Conservation (phyloP, 2,797 vertebrate genomes). For the Acipenser transmontanus region DNA sequence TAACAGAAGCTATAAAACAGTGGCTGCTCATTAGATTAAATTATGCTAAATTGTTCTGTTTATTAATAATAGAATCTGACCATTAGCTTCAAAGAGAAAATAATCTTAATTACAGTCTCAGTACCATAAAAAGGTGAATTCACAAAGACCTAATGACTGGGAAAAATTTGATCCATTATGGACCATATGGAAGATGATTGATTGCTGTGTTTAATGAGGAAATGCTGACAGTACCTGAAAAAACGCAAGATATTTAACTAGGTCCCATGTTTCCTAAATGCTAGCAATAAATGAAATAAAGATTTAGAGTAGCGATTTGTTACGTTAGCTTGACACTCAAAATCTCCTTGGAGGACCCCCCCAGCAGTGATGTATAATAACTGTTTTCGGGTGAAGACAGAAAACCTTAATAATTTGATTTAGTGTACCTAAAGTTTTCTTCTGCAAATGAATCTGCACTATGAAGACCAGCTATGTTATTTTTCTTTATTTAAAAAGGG, state of each 20-base stretch:
- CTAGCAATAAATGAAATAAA: conserved; percentile 64
- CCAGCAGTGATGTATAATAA: conserved; percentile 46
- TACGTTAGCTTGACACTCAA: conserved; percentile 54
- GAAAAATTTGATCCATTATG: conserved; percentile 49
- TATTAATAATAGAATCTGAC: conserved; percentile 43
- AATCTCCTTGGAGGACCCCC: conserved; percentile 51
- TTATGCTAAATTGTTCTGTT: conserved; percentile 12
- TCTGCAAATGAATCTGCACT: conserved; percentile 21
- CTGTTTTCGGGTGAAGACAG: conserved; percentile 66
- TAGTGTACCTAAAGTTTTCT: conserved; percentile 60
- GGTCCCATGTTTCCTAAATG: conserved; percentile 44
- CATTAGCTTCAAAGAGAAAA: conserved; percentile 30
- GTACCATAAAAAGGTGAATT: conserved; percentile 39
- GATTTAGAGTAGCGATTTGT: conserved; percentile 66
- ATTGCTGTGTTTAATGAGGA: conserved; percentile 46
- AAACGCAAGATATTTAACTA: conserved; percentile 40
- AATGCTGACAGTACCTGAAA: conserved; percentile 40
- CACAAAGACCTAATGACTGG: conserved; percentile 45
- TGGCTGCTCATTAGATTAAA: no score
- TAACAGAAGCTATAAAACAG: no score
- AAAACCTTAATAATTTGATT: conserved; percentile 55
- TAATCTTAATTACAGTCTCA: conserved; percentile 34
- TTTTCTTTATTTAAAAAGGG: background rate
- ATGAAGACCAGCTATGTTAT: conserved; percentile 15
- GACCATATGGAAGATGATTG: conserved; percentile 51